These are phyloP conservation scores for Trididemnum clinides DNA, from an alignment of 23 tunicate species.

Conservation along the genomic window DNA sequence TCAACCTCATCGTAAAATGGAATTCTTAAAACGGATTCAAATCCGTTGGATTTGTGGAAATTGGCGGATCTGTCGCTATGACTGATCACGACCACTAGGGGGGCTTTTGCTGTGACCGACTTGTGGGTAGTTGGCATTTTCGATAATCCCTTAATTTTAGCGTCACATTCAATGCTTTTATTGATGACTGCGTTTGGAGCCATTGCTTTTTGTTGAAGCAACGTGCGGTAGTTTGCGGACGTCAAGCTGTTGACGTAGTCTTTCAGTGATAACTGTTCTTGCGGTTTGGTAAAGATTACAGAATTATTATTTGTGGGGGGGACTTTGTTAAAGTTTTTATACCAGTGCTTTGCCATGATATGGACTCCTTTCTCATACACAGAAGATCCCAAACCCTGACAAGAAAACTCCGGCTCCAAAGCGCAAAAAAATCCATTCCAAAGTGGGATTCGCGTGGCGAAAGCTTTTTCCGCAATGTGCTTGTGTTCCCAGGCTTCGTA, in stretches of 20 bases:
- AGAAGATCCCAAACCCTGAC: slow-evolving; percentile 53
- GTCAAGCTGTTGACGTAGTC: not conserved
- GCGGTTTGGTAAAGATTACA: not conserved
- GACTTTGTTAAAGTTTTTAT: not conserved
- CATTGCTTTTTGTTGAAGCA: not conserved
- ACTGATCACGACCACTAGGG: slow-evolving; percentile 5
- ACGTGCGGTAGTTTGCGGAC: not conserved
- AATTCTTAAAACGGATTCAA: not conserved
- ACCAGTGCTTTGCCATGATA: slow-evolving; percentile 52
- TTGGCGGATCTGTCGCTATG: slow-evolving; percentile 37
- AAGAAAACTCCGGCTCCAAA: slow-evolving; percentile 49
- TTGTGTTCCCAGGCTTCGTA: slow-evolving; percentile 78
- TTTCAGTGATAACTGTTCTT: not conserved
- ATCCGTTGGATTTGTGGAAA: slow-evolving; percentile 39
- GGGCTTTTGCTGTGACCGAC: not conserved
- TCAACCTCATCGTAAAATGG: slow-evolving; percentile 20
- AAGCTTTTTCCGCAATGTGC: slow-evolving; percentile 19
- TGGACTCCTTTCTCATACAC: slow-evolving; percentile 45
- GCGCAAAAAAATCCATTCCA: slow-evolving; percentile 80
- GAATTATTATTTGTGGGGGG: not conserved
- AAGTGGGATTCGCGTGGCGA: slow-evolving; percentile 28
- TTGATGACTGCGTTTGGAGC: not conserved
- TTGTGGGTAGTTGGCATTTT: not conserved
- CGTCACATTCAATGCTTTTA: not conserved
- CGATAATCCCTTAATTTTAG: not conserved